A percentile compares a stretch with the other conserved stretches of the same genome.
Evolutionary conservation across 1,140 invertebrate species (phyloP).

Genomic region (Brachionus rubens): DNA sequence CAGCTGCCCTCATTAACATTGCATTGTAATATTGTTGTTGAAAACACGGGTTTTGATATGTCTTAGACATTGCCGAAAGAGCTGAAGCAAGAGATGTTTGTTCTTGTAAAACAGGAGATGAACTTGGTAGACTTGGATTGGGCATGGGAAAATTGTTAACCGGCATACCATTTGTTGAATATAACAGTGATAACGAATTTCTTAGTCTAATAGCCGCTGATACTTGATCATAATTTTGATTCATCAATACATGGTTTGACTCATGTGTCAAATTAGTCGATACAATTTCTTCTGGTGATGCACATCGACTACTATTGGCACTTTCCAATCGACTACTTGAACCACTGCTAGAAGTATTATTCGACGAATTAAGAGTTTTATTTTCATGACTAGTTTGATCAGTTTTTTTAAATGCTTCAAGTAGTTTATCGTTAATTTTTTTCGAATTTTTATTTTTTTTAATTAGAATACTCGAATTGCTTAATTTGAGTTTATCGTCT

Average conservation of each 20-base stretch:
- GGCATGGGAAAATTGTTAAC: neutral
- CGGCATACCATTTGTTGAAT: neutral
- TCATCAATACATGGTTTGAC: too few species aligned
- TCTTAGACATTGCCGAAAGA: neutral
- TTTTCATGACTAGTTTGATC: neutral
- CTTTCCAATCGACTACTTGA: slow-evolving; percentile 16
- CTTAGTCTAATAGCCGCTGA: slow-evolving; percentile 4
- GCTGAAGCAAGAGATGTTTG: slow-evolving; percentile 20
- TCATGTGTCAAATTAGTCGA: neutral
- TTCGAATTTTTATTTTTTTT: neutral
- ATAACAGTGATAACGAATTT: neutral
- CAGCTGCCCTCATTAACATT: slow-evolving; percentile 14
- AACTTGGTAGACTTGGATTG: slow-evolving; percentile 1
- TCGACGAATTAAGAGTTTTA: neutral
- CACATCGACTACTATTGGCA: slow-evolving; percentile 27
- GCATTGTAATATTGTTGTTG: neutral
- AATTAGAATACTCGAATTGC: neutral
- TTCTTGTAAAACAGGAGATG: neutral
- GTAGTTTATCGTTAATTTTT: slow-evolving; percentile 23
- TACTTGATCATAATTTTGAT: slow-evolving; percentile 1
- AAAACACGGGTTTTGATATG: neutral
- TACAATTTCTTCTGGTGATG: slow-evolving; percentile 12
- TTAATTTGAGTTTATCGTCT: slow-evolving; percentile 13
- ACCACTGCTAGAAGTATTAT: slow-evolving; percentile 21
- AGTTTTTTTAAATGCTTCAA: neutral